Base-by-base conservation (phyloP, 2,113 vertebrate species). In the Seriola aureovittata region DNA sequence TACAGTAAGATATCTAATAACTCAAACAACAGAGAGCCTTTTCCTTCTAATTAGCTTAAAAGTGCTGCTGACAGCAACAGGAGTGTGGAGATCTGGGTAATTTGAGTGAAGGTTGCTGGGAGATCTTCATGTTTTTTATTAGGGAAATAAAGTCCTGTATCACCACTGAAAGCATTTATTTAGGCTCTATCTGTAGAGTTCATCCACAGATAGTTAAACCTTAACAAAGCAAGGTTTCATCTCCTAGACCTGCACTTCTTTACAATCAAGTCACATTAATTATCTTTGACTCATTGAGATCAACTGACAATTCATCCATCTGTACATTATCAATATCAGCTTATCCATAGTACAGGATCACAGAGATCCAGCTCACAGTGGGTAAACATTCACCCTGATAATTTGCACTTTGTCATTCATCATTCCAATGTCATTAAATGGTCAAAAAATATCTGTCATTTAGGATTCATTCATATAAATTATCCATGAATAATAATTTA, bases 91-190 rank as follows among this genome's bases (percentile, higher is more conserved):
- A 76, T 76, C 29, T 77, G 19, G 40, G 54, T 57, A 60, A 42
- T 52, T 29, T 42, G 38, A 67, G 44, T 69, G 65, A 85, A 66
- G 48, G 57, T 82, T 82, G 54, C 73, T 60, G 8, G 42, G 65
- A 87, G 75, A 82, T 38, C 21, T 65, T 91, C 78, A 88, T 90
- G 81, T 78, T 88, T 87, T 89, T 88, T 86, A 87, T 93, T 90
- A 87, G 78, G 63, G 50, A 60, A 81, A 55, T 87, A 59, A 38
- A 86, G 59, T 87, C 85, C 73, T 88, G 89, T 90, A 89, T 72
- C 75, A 83, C 88, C 78, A 85, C 80, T 81, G 82, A 87, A 91
- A 89, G 89, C 85, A 93, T 88, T 93, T 90, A 90, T 93, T 84
- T 86, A 80, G 86, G 69, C 68, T 74, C 73, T 86, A 66, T 88